A percentile compares a stretch with the other conserved stretches of the same genome.
These are phyloP conservation scores for Oscheius sp. DNA, from an alignment of 2,888 invertebrate species.

Conservation along the genomic window DNA sequence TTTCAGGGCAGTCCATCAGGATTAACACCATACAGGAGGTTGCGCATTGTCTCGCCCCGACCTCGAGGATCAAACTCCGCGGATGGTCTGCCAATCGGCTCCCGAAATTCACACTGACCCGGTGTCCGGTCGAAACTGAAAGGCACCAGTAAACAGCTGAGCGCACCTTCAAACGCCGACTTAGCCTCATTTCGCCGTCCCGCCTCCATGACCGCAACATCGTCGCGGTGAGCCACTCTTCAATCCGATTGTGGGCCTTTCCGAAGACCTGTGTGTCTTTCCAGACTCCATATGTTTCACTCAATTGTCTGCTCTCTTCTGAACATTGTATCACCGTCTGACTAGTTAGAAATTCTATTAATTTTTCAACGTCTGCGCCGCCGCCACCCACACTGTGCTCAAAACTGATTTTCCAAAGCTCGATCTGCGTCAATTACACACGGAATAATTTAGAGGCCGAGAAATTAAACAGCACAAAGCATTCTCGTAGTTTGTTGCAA, in stretches of 20 bases:
- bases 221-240: background rate
- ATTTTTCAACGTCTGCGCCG: slow-evolving; percentile 1
- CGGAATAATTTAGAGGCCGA: background rate
- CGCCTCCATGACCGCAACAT: slow-evolving; percentile 31
- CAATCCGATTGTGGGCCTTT: slow-evolving; percentile 21
- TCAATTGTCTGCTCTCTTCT: background rate
- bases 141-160: slow-evolving; percentile 37
- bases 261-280: background rate
- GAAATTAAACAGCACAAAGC: background rate
- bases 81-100: slow-evolving; percentile 13
- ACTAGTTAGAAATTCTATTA: background rate
- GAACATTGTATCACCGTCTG: slow-evolving; percentile 1
- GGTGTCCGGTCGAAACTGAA: slow-evolving; percentile 29
- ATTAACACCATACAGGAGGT: slow-evolving; percentile 13
- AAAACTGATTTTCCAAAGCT: background rate
- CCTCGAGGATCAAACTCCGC: slow-evolving; percentile 24
- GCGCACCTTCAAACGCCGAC: slow-evolving; percentile 36
- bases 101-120: background rate
- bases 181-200: slow-evolving; percentile 38
- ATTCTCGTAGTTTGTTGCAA: background rate
- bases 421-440: background rate
- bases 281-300: background rate
- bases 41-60: slow-evolving; percentile 26
- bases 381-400: background rate
- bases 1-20: background rate